Percentiles rank a stretch among this genome's conserved stretches.
phyloP scores from a whole-genome alignment of 2,888 invertebrate species.

The Drosophila differens region DNA sequence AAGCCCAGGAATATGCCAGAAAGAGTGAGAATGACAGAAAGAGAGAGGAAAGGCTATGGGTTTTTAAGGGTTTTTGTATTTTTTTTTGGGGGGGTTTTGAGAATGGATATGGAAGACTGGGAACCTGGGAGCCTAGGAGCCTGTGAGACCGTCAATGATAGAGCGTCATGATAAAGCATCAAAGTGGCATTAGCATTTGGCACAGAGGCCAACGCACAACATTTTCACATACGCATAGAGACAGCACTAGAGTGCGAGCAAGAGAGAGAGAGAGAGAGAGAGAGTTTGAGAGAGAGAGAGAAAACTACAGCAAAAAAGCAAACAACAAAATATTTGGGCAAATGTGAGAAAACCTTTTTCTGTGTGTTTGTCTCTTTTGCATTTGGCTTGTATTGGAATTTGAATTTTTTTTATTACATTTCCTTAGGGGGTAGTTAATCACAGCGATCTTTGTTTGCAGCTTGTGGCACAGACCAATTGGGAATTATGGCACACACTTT shows the following conservation, averaged over 20 bases:
- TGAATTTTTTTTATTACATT: constrained; percentile 2
- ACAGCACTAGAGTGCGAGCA: neutral
- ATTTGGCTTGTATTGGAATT: constrained; percentile 7
- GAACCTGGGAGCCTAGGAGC: neutral
- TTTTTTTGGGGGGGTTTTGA: too few relatives aligned
- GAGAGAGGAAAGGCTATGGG: constrained; percentile 6
- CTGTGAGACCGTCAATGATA: constrained; percentile 45
- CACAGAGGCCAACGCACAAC: constrained; percentile 21
- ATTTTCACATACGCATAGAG: constrained; percentile 29
- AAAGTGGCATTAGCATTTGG: constrained; percentile 41
- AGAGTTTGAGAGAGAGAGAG: neutral
- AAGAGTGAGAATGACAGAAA: neutral
- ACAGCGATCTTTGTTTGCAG: constrained; percentile 39
- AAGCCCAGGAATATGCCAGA: constrained; percentile 28
- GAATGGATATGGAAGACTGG: constrained; percentile 21
- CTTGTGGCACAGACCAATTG: constrained; percentile 19
- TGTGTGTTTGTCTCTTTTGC: constrained; percentile 1
- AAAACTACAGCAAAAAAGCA: neutral
- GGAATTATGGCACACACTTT: constrained; percentile 22
- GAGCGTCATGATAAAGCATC: constrained; percentile 56
- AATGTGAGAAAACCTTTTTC: neutral
- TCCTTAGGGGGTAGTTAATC: constrained; percentile 44
- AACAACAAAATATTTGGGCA: constrained; percentile 1
- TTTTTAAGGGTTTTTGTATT: constrained; percentile 5
- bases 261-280: neutral